phyloP scores from a whole-genome alignment of 2,888 invertebrate genomes.

The Lymantria dispar region DNA sequence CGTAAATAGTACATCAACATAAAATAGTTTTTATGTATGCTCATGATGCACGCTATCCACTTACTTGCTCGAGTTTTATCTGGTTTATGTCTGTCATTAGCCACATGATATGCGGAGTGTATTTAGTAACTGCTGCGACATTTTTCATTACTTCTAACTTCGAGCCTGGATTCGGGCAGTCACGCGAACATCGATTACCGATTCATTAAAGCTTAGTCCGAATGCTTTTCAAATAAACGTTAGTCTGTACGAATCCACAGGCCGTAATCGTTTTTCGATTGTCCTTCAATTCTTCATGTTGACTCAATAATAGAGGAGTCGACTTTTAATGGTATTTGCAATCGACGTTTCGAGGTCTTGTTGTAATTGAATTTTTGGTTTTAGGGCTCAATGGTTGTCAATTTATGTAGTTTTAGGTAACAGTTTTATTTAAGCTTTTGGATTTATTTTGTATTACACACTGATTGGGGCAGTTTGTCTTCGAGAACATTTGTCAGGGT shows the following conservation, averaged over 20 bases:
- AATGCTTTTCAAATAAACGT: slow-evolving; percentile 67
- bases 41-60: slow-evolving; percentile 10
- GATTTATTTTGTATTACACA: not conserved
- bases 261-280: slow-evolving; percentile 65
- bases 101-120: slow-evolving; percentile 23
- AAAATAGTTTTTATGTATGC: slow-evolving; percentile 11
- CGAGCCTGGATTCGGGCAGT: slow-evolving; percentile 43
- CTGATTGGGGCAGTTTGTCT: slow-evolving; percentile 33
- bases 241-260: slow-evolving; percentile 45
- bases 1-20: not conserved
- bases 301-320: slow-evolving; percentile 19
- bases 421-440: not conserved
- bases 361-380: slow-evolving; percentile 11
- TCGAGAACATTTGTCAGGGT: slow-evolving; percentile 30
- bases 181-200: slow-evolving; percentile 59
- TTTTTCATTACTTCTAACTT: slow-evolving; percentile 27
- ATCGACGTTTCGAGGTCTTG: slow-evolving; percentile 15
- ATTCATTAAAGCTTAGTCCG: slow-evolving; percentile 45
- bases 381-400: not conserved
- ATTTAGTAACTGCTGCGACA: slow-evolving; percentile 28
- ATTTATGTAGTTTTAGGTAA: not conserved
- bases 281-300: slow-evolving; percentile 47
- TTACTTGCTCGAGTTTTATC: slow-evolving; percentile 13
- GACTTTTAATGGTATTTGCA: slow-evolving; percentile 32
- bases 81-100: slow-evolving; percentile 8